Evolutionary conservation across 1,140 invertebrate genomes (phyloP), one percentile per base, ranked within the genome.

Genomic region (Drosophila malerkotliana): DNA sequence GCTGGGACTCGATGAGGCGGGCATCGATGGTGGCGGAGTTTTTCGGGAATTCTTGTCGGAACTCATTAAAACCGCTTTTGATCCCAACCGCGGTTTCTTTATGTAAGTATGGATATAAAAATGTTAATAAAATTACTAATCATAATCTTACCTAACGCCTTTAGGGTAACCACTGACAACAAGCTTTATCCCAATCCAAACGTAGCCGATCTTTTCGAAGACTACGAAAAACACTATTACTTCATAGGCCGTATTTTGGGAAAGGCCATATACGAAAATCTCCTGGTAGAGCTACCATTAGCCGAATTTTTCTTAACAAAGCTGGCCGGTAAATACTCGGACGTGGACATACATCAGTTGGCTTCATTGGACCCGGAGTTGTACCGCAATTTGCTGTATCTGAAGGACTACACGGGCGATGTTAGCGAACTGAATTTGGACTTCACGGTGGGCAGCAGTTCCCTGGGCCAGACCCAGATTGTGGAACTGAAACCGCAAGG

Each of bases 11-110:
- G 96, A 98, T 79, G 98, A 99, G 92, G 97, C 97, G 1, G 98
- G 98, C 0, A 97, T 99, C 5, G 98, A 99, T 92, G 98, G 98
- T 12, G 98, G 91, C 12, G 98, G 98, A 2, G 95, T 99, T 2
- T 96, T 99, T 75, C 93, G 98, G 41, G 98, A 99, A 92, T 98
- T 98, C 91, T 92, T 98, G 1, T 96, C 96, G 1, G 97, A 98
- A 91, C 93, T 99, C 4, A 92, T 99, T 5, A 98, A 98, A 92
- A 98, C 98, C 0, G 97, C 97, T 0, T 99, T 99, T 92, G 98
- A 99, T 93, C 98, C 98, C 0, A 99, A 99, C 91, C 93, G 98
- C 41, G 98, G 98, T 0, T 97, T 99, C 84, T 99, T 99, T 91
- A 91, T 92, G 89, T 92, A 62, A 75, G 62, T 30, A 8, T 14